Evolutionary conservation across 2,113 vertebrate species (phyloP), one percentile per base, ranked within the genome.

Genomic region (Nesogale talazaci): DNA sequence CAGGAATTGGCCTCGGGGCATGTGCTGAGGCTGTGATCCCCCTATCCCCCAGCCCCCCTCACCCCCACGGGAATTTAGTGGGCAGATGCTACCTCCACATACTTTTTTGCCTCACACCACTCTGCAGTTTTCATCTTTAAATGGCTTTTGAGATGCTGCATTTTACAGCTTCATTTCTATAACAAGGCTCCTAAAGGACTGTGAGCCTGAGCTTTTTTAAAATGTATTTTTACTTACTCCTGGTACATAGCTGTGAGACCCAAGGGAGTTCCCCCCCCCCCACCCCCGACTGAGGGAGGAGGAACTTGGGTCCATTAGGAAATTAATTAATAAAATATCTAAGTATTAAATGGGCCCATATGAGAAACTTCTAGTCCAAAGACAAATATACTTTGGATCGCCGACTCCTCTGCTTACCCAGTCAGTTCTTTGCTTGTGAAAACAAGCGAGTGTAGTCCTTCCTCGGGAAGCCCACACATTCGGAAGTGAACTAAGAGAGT

Each of bases 401-500:
- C 59, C 34, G 20, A 83, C 52, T 61, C 16, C 40, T 89, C 69
- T 65, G 36, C 89, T 90, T 92, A 56, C 16, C 27, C 75, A 87
- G 61, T 27, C 52, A 22, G 85, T 70, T 65, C 74, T 79, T 79
- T 38, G 67, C 74, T 93, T 75, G 25, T 56, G 74, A 92, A 95
- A 96, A 94, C 70, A 94, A 82, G 82, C 23, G 31, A 95, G 81
- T 38, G 36, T n/a, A 90, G 59, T 92, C 92, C 89, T 52, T 40
- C 36, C 52, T 91, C 84, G 78, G 83, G 83, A 96, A 86, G 63
- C 83, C 81, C 94, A 95, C 95, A 96, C 95, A 85, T 23, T 42
- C 95, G 96, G 94, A 96, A 94, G 91, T 93, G 95, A 95, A 88
- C 89, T 95, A 95, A 95, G 96, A 95, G 70, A 94, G 19, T 31